Evolutionary conservation across 2,888 invertebrate species (phyloP).

Genomic region (Anticlea derivata): DNA sequence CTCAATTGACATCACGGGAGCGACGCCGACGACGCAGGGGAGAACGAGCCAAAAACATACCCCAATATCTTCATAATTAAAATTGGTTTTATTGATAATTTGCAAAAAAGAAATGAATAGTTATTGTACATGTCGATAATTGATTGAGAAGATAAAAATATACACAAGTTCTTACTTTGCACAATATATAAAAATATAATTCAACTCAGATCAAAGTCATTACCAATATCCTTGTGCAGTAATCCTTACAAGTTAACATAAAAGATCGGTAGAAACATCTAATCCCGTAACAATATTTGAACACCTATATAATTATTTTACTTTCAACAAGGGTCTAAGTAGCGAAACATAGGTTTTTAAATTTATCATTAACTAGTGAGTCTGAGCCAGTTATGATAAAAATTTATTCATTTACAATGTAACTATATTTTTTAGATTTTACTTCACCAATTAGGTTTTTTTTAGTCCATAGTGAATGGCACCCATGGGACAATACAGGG

Average conservation of each 20-base stretch:
- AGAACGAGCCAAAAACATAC: slow-evolving; percentile 54
- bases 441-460: slow-evolving; percentile 66
- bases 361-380: slow-evolving; percentile 60
- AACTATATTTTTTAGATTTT: slow-evolving; percentile 69
- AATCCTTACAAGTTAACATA: slow-evolving; percentile 75
- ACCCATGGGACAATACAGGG: slow-evolving; percentile 32
- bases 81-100: slow-evolving; percentile 83
- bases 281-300: slow-evolving; percentile 81
- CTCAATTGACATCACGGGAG: slow-evolving; percentile 48
- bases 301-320: slow-evolving; percentile 79
- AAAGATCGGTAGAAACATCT: slow-evolving; percentile 77
- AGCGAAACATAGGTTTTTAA: slow-evolving; percentile 74
- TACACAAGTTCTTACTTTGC: slow-evolving; percentile 75
- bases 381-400: slow-evolving; percentile 78
- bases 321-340: slow-evolving; percentile 77
- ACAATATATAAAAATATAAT: slow-evolving; percentile 83
- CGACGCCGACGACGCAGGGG: slow-evolving; percentile 34
- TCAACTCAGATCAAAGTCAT: slow-evolving; percentile 81
- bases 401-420: slow-evolving; percentile 80
- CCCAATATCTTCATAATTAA: slow-evolving; percentile 69
- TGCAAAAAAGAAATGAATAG: slow-evolving; percentile 74
- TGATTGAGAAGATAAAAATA: slow-evolving; percentile 81
- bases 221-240: slow-evolving; percentile 84
- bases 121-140: slow-evolving; percentile 83
- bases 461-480: slow-evolving; percentile 44